Evolutionary conservation across 1,140 invertebrate species (phyloP), one percentile per base, ranked within the genome.

Genomic region (Platyura marginata): DNA sequence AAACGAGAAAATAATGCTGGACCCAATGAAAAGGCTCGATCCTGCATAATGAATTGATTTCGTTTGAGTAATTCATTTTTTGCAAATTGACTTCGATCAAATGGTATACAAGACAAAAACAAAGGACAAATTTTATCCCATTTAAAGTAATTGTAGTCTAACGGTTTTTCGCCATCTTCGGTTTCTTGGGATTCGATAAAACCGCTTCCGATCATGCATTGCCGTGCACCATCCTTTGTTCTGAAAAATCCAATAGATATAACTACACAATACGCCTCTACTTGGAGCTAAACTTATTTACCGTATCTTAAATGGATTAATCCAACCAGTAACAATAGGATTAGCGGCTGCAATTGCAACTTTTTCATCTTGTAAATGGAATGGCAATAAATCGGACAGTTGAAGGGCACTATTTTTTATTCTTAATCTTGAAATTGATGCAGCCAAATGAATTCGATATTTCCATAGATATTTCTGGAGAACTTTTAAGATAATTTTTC

Each of bases 1-100:
- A 79, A 65, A 40, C 74, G 71, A 39, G 71, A 72, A 41, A 84
- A 65, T 3, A 75, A 70, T 0, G 78, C 79, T 1, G 80, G 79
- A 3, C 79, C 81, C 25, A 79, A 62, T 46, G 79, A 81, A 48
- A 82, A 74, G 21, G 81, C 77, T 41, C 77, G 71, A 53, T 82
- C 79, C 79, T 84, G 53, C 47, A 63, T 57, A 16, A 61, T 60
- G 40, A 61, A 54, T 16, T 48, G 48, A 32, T 60, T 49, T 21
- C 71, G 65, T 21, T 62, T 67, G 6, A 82, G 71, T 3, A 82
- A 59, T 29, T 63, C 49, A 1, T 54, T 56, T 44, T 59, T 52
- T 8, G 56, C 53, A 5, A 61, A 61, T 25, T 52, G 51, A 29
- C 52, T 51, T 25, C 55, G 52, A 46, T 60, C 50, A 37, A 42